Base-by-base conservation (phyloP, 2,888 invertebrate species). In the Fabriciana adippe region DNA sequence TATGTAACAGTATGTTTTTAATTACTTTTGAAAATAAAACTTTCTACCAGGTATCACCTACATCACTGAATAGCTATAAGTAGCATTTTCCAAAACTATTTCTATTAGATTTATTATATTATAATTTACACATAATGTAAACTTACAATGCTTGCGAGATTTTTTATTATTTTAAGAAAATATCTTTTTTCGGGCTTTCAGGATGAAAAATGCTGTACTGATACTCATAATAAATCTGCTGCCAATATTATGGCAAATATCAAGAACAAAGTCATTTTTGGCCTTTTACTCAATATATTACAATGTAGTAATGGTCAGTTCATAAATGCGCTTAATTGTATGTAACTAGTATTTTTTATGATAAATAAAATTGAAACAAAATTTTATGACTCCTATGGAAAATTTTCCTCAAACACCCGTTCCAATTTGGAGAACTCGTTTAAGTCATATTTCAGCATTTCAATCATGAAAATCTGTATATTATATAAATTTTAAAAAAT, bases 41-140 rank as follows among this genome's bases (percentile, higher is more conserved):
- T 51, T 51, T 61, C 61, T 51, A 61, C 15, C 35, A 51, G 61
- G 18, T 35, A 51, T 51, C 14, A n/a, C 41, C 60, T 61, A 61
- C 31, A 50, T 15, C 15, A 61, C 35, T 41, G 16, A 16, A 21
- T 56, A 45, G 41, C 18, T 4, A 16, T 45, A 21, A n/a, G 15
- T 47, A 26, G 26, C 21, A n/a, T 26, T 56, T 14, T 45, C 16
- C 26, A 48, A 48, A 48, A 16, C 55, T 31, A 48, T 11, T 26
- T 11, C 26, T 31, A 16, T 13, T 48, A 59, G 26, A 5, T 59
- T 59, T 26, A 48, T 47, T 59, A 47, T 26, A n/a, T 57, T 21
- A 13, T 13, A 59, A 48, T 21, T n/a, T 26, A 59, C 13, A 48
- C n/a, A 0, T 3, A 47, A 59, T 48, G n/a, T 31, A 15, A 53